phyloP scores from a whole-genome alignment of 2,888 invertebrate genomes.

The Drosophila acutilabella region DNA sequence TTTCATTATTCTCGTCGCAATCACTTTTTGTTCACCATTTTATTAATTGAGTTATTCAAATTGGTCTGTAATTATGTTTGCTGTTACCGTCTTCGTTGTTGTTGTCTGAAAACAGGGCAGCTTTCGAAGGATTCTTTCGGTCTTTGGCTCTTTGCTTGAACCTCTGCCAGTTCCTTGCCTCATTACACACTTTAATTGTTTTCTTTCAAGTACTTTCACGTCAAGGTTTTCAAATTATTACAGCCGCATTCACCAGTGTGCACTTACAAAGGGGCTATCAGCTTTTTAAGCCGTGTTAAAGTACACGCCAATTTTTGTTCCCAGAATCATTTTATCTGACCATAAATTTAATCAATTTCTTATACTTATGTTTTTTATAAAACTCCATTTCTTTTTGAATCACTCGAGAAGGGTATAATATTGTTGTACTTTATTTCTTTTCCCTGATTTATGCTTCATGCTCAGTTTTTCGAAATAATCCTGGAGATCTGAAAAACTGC shows the following conservation, averaged over 20 bases:
- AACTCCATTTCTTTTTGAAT: too few relatives aligned
- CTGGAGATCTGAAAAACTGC: not conserved
- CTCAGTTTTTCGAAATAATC: not conserved
- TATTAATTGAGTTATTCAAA: conserved; percentile 62
- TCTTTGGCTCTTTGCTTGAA: conserved; percentile 5
- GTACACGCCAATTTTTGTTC: too few relatives aligned
- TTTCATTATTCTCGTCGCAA: not conserved
- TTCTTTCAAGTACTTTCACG: conserved; percentile 44
- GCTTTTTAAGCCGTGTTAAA: not conserved
- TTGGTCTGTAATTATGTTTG: conserved; percentile 38
- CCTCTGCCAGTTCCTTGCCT: conserved; percentile 22
- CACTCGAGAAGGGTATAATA: too few relatives aligned
- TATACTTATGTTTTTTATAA: too few relatives aligned
- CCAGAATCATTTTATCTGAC: too few relatives aligned
- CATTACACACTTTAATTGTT: conserved; percentile 63
- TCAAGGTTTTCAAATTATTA: conserved; percentile 17
- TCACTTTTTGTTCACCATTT: conserved; percentile 34
- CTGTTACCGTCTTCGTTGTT: conserved; percentile 9
- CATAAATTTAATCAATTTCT: too few relatives aligned
- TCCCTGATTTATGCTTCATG: not conserved
- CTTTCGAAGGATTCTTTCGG: conserved; percentile 12
- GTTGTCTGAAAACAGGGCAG: conserved; percentile 11
- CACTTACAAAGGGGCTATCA: not conserved
- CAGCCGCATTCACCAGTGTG: not conserved
- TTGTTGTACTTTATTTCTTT: too few relatives aligned